Evolutionary conservation across 2,797 vertebrate genomes (phyloP).

Genomic region (Sandelia bainsii): DNA sequence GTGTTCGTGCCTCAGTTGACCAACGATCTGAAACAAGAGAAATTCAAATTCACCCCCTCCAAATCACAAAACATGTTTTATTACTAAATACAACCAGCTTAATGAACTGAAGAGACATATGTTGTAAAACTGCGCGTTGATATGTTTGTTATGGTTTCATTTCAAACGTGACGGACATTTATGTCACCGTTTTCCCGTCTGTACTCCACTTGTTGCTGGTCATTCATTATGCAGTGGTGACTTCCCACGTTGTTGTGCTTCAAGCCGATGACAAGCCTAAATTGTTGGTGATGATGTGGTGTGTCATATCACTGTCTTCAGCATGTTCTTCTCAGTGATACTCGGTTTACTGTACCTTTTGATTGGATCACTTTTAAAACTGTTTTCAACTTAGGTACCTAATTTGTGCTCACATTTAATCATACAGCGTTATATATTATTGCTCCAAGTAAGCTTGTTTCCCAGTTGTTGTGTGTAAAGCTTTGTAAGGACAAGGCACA

Average conservation of each 20-base stretch:
- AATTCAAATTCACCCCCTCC: background rate
- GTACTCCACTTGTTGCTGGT: conserved; percentile 75
- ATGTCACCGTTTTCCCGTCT: conserved; percentile 22
- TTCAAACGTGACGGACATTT: conserved; percentile 20
- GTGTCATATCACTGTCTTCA: conserved; percentile 3
- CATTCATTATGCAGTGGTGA: conserved; percentile 66
- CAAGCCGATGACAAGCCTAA: conserved; percentile 32
- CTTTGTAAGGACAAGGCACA: background rate
- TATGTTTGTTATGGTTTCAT: background rate
- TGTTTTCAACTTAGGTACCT: background rate
- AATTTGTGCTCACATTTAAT: background rate
- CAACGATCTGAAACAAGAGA: conserved; percentile 30
- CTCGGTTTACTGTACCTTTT: background rate
- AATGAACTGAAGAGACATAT: rapidly evolving
- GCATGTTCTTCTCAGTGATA: background rate
- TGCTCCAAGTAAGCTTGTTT: conserved; percentile 1
- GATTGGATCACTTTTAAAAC: background rate
- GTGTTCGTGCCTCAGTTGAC: conserved; percentile 35
- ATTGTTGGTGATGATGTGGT: conserved; percentile 6
- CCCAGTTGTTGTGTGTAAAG: background rate
- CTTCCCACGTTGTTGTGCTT: conserved; percentile 60
- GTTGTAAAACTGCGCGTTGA: background rate
- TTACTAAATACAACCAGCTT: rapidly evolving
- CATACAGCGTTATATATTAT: background rate
- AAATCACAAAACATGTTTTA: background rate